Percentiles rank a stretch among this genome's conserved stretches.
Conservation (phyloP, 2,888 invertebrate genomes). For the Apotomis capreana region DNA sequence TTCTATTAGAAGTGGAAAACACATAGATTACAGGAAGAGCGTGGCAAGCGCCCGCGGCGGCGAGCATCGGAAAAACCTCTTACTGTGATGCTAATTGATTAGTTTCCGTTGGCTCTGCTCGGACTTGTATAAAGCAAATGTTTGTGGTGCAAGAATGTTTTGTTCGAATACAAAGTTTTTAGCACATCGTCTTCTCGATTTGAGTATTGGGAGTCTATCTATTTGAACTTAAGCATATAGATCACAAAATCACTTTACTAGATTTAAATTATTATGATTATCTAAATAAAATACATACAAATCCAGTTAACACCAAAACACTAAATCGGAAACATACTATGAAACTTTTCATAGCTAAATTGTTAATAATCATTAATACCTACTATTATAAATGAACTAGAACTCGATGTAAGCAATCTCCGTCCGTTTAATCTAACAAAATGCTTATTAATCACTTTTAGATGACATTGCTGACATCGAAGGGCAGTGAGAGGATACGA, state of each 20-base stretch:
- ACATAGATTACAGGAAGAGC: conserved; percentile 45
- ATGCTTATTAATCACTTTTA: not conserved
- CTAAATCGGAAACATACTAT: no score
- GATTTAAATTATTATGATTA: no score
- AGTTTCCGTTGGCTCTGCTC: conserved; percentile 41
- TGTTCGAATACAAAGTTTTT: not conserved
- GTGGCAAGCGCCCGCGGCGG: conserved; percentile 25
- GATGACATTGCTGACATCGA: not conserved
- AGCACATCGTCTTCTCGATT: not conserved
- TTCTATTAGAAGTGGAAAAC: conserved; percentile 47
- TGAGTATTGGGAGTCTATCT: no score
- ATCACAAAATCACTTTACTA: no score
- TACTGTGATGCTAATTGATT: conserved; percentile 47
- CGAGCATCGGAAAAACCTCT: conserved; percentile 42
- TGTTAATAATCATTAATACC: no score
- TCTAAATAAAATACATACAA: no score
- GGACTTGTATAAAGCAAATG: conserved; percentile 33
- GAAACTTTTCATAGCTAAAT: no score
- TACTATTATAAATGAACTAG: no score
- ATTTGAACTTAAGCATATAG: no score
- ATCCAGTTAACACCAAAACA: no score
- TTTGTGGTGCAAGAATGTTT: conserved; percentile 26
- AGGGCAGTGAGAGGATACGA: not conserved
- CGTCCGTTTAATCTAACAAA: not conserved
- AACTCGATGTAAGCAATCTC: no score